These are phyloP conservation scores for Tetragonula clypearis DNA, from an alignment of 1,140 invertebrate genomes.

Conservation along the genomic window DNA sequence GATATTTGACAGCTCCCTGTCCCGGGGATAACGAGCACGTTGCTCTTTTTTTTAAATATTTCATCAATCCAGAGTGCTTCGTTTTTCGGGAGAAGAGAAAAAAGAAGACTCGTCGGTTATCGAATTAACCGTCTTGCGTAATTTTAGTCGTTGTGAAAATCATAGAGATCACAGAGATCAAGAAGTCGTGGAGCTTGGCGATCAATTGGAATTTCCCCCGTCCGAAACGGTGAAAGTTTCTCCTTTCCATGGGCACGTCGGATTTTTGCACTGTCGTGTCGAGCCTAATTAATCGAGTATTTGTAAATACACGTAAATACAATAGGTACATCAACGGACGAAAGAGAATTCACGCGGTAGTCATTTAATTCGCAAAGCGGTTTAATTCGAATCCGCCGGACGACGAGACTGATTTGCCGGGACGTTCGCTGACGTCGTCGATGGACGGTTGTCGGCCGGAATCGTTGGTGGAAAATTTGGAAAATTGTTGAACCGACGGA, in stretches of 20 bases:
- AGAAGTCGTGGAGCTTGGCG: too few species aligned
- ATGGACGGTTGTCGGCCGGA: slow-evolving; percentile 31
- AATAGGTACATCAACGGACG: too few species aligned
- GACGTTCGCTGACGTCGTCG: slow-evolving; percentile 24
- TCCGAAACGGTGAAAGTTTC: too few species aligned
- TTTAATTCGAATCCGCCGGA: not conserved
- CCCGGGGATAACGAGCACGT: not conserved
- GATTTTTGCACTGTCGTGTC: too few species aligned
- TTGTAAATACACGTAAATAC: too few species aligned
- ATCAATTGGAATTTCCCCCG: too few species aligned
- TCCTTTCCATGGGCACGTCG: too few species aligned
- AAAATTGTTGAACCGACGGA: slow-evolving; percentile 42
- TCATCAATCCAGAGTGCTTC: not conserved
- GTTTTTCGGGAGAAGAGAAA: not conserved
- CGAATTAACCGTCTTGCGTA: not conserved
- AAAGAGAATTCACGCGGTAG: too few species aligned
- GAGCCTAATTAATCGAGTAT: too few species aligned
- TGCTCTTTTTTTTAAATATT: not conserved
- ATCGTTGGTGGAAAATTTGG: slow-evolving; percentile 52
- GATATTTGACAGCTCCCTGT: not conserved
- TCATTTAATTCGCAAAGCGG: not conserved
- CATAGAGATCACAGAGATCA: too few species aligned
- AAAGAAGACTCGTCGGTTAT: not conserved
- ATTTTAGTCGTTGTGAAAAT: not conserved
- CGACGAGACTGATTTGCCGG: slow-evolving; percentile 26